Conservation (phyloP, 1,140 invertebrate genomes). For the Leptoteleia sp. region DNA sequence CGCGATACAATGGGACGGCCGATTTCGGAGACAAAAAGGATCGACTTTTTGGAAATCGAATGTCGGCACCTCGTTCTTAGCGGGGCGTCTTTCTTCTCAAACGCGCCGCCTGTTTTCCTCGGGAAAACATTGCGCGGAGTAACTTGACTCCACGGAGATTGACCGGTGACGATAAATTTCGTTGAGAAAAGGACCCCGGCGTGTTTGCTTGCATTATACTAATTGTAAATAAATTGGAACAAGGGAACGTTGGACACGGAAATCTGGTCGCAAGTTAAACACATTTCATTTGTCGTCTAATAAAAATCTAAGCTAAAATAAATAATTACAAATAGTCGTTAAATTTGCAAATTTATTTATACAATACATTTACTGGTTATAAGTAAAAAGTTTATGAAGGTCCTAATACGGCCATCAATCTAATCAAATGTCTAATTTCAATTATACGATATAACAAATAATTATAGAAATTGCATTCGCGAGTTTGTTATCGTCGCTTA, state of each 20-base stretch:
- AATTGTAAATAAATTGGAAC: conserved; percentile 61
- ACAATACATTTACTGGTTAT: no score
- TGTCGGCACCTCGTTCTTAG: conserved; percentile 72
- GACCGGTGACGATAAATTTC: conserved; percentile 58
- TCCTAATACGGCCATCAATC: no score
- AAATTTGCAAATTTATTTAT: no score
- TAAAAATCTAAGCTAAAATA: no score
- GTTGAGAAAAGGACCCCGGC: conserved; percentile 29
- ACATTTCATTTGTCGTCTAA: no score
- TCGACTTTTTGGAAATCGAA: conserved; percentile 69
- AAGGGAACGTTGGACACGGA: conserved; percentile 16
- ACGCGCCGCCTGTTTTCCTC: conserved; percentile 66
- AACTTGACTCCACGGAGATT: conserved; percentile 66
- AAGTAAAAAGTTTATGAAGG: no score
- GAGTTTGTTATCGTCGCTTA: no score
- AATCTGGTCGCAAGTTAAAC: conserved; percentile 22
- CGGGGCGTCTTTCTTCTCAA: conserved; percentile 63
- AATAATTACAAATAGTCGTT: no score
- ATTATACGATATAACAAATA: no score
- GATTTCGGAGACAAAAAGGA: conserved; percentile 45
- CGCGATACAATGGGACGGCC: not conserved
- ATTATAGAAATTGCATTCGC: no score
- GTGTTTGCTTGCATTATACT: conserved; percentile 64
- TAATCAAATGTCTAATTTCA: no score
- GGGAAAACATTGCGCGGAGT: conserved; percentile 57